Conservation (phyloP, 1,140 invertebrate genomes). For the Thaumetopoea pityocampa region DNA sequence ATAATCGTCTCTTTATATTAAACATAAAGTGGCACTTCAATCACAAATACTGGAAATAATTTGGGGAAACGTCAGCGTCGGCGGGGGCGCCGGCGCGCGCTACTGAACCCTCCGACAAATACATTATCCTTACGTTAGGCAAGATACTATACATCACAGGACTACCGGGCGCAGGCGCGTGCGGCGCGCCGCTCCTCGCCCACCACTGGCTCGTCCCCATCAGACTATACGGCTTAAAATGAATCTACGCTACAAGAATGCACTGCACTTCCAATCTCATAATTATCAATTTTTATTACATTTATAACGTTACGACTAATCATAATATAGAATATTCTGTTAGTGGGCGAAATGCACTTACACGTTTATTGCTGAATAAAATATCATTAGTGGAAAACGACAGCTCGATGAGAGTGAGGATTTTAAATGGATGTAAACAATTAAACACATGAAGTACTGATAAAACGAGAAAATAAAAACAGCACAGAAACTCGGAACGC, state of each 20-base stretch:
- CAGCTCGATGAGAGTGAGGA: constrained; percentile 61
- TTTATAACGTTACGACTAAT: constrained; percentile 69
- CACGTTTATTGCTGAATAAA: constrained; percentile 75
- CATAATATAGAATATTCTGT: constrained; percentile 65
- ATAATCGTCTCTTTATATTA: constrained; percentile 78
- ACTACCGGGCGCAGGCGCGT: constrained; percentile 35
- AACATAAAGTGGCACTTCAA: constrained; percentile 79
- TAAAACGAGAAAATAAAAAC: constrained; percentile 62
- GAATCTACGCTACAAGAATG: constrained; percentile 74
- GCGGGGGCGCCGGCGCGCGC: constrained; percentile 44
- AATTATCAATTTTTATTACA: constrained; percentile 58
- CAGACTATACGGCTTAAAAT: constrained; percentile 71
- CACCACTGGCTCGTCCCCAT: constrained; percentile 43
- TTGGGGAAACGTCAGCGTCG: constrained; percentile 72
- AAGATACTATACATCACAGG: constrained; percentile 58
- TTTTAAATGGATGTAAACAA: constrained; percentile 47
- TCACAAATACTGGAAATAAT: constrained; percentile 78
- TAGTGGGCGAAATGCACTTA: constrained; percentile 70
- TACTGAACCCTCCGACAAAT: constrained; percentile 43
- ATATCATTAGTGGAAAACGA: constrained; percentile 76
- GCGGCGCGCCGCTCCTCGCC: constrained; percentile 24
- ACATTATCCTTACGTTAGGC: constrained; percentile 57
- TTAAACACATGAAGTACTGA: constrained; percentile 57
- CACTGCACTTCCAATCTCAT: constrained; percentile 76
- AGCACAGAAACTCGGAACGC: constrained; percentile 69